These are phyloP conservation scores for Pteronura brasiliensis DNA, from an alignment of 2,113 vertebrate genomes.

Conservation along the genomic window DNA sequence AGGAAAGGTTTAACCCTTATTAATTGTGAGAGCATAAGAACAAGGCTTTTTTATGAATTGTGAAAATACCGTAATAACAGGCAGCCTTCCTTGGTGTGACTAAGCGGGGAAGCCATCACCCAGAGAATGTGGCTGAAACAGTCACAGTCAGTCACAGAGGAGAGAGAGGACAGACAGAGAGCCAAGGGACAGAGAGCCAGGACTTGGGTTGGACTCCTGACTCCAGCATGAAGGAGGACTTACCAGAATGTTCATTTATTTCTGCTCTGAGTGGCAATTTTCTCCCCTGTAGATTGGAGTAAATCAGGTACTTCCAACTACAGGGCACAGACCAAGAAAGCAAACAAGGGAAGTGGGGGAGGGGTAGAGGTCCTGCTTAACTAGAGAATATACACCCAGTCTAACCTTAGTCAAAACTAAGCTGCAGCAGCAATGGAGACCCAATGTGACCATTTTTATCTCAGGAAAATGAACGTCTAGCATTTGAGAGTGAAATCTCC, in stretches of 20 bases:
- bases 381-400: not conserved
- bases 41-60: not conserved
- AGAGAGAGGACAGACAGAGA: not conserved
- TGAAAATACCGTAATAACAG: not conserved
- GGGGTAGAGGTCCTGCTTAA: not conserved
- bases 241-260: too few relatives aligned
- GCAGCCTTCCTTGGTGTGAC: accelerated
- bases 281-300: not conserved
- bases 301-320: not conserved
- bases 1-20: accelerated
- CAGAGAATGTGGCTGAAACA: not conserved
- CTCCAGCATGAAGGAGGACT: not conserved
- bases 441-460: not conserved
- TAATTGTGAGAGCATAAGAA: not conserved
- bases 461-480: not conserved
- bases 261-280: not conserved
- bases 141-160: not conserved
- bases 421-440: not conserved
- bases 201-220: not conserved
- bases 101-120: not conserved
- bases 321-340: not conserved
- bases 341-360: not conserved
- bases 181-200: not conserved
- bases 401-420: not conserved
- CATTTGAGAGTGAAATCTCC: not conserved